Percentiles rank a stretch among this genome's conserved stretches.
phyloP scores from a whole-genome alignment of 2,888 invertebrate genomes.

The Agonopterix heracliana region DNA sequence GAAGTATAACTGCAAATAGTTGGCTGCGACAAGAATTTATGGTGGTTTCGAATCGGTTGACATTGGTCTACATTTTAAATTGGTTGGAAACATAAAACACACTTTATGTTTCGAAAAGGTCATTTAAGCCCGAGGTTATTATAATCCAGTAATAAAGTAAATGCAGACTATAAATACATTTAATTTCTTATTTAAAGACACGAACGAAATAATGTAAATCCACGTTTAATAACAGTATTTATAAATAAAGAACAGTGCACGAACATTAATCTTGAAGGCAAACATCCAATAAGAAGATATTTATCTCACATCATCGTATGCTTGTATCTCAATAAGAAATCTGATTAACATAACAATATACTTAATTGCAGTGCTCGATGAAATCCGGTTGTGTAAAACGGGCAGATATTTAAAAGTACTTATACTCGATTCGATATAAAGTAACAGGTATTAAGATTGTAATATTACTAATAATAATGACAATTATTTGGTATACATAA shows the following conservation, averaged over 20 bases:
- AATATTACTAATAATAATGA: too few species aligned
- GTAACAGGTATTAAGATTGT: too few species aligned
- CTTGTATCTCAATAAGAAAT: slow-evolving; percentile 19
- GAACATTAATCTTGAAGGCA: slow-evolving; percentile 21
- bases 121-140: neutral
- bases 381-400: slow-evolving; percentile 4
- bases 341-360: slow-evolving; percentile 27
- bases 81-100: too few species aligned
- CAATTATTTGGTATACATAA: too few species aligned
- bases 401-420: too few species aligned
- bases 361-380: slow-evolving; percentile 12
- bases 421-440: neutral
- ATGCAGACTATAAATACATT: neutral
- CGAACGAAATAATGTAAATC: neutral
- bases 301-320: slow-evolving; percentile 20
- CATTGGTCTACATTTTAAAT: too few species aligned
- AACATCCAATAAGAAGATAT: slow-evolving; percentile 24
- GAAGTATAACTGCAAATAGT: too few species aligned
- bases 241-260: slow-evolving; percentile 11
- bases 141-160: neutral
- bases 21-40: too few species aligned
- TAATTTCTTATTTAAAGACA: neutral
- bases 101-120: too few species aligned
- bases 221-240: slow-evolving; percentile 5
- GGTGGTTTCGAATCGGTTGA: too few species aligned